These are phyloP conservation scores for Silvanus unidentatus DNA, from an alignment of 2,888 invertebrate species.

Conservation along the genomic window DNA sequence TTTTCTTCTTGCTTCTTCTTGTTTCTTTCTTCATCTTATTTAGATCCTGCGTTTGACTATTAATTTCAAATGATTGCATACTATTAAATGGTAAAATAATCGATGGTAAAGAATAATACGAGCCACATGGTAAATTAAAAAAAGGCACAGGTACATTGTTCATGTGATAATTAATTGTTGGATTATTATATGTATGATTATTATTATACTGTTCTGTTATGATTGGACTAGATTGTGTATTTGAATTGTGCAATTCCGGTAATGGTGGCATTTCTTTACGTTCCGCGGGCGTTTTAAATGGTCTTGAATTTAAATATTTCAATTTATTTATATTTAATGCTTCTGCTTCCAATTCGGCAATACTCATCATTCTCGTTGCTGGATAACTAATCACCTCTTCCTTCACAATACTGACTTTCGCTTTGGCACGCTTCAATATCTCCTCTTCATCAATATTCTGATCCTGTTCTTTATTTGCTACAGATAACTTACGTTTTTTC, in stretches of 20 bases:
- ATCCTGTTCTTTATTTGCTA: conserved; percentile 17
- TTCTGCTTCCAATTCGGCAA: conserved; percentile 38
- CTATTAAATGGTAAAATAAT: conserved; percentile 25
- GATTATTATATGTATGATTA: conserved; percentile 38
- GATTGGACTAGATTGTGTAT: conserved; percentile 20
- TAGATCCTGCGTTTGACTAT: background rate
- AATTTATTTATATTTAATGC: conserved; percentile 22
- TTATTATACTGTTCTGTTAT: conserved; percentile 36
- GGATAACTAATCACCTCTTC: conserved; percentile 41
- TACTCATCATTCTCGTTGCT: conserved; percentile 41
- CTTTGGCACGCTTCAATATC: conserved; percentile 11
- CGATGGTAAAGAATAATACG: conserved; percentile 25
- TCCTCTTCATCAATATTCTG: conserved; percentile 20
- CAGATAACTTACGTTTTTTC: conserved; percentile 36
- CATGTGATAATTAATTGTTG: conserved; percentile 39
- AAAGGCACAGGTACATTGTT: conserved; percentile 27
- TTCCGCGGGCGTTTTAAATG: conserved; percentile 41
- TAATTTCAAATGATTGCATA: conserved; percentile 7
- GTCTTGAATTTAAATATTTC: conserved; percentile 17
- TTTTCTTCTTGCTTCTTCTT: background rate
- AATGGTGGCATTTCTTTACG: conserved; percentile 39
- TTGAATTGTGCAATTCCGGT: conserved; percentile 19
- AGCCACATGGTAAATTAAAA: conserved; percentile 23
- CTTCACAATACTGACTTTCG: conserved; percentile 7
- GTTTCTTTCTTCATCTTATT: background rate